A percentile compares a stretch with the other conserved stretches of the same genome.
These are phyloP conservation scores for Maccullochella peelii DNA, from an alignment of 2,113 vertebrate species.

Conservation along the genomic window DNA sequence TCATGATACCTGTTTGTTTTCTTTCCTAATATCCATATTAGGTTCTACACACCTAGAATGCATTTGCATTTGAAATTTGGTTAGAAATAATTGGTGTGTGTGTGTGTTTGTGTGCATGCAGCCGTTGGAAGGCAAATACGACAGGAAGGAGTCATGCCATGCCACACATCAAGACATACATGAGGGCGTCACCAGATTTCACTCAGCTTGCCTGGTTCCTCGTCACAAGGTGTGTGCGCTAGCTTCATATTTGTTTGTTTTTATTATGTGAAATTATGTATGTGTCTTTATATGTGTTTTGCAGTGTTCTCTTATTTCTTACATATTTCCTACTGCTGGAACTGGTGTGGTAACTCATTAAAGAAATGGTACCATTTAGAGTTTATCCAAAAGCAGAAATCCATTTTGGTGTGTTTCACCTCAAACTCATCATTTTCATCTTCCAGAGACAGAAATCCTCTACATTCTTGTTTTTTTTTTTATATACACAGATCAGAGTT, in stretches of 20 bases:
- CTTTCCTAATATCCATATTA: background rate
- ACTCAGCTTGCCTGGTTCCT: constrained; percentile 93
- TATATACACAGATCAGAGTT: background rate
- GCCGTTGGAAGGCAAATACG: constrained; percentile 91
- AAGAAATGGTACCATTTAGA: background rate
- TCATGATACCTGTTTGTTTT: background rate
- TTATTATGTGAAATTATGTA: background rate
- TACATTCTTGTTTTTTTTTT: background rate
- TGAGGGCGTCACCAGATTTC: constrained; percentile 92
- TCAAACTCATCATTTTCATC: background rate
- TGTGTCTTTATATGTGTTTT: background rate
- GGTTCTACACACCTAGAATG: background rate
- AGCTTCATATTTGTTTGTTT: background rate
- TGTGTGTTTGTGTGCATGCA: constrained; percentile 58
- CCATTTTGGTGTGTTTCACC: background rate
- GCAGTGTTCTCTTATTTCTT: background rate
- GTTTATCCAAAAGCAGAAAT: background rate
- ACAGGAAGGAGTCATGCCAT: constrained; percentile 93
- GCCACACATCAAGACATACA: constrained; percentile 98
- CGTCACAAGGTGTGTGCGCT: constrained; percentile 89
- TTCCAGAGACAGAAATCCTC: background rate
- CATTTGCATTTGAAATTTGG: background rate
- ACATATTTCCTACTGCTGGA: too few species aligned
- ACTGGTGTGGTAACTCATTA: background rate
- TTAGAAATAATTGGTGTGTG: background rate